These are phyloP conservation scores for Rotaria macrura DNA, from an alignment of 2,888 invertebrate species.

Conservation along the genomic window DNA sequence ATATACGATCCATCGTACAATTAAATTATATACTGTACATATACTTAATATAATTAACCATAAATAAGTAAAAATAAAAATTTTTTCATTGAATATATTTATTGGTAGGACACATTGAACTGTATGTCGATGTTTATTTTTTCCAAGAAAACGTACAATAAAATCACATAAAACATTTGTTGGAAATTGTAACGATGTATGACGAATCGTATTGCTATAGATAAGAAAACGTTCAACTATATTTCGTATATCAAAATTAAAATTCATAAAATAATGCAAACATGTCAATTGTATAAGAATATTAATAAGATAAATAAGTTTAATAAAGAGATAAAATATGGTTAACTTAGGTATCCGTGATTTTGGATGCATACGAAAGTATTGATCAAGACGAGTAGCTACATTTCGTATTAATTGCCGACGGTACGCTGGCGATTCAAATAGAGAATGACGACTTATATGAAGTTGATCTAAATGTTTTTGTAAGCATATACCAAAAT, in stretches of 20 bases:
- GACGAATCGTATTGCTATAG: neutral
- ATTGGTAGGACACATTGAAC: slow-evolving; percentile 33
- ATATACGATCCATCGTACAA: neutral
- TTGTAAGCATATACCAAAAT: neutral
- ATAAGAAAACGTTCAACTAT: neutral
- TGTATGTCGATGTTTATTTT: slow-evolving; percentile 29
- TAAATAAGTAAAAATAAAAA: slow-evolving; percentile 32
- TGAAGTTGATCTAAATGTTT: neutral
- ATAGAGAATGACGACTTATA: neutral
- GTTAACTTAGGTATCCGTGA: neutral
- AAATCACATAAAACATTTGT: slow-evolving; percentile 31
- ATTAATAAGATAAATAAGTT: slow-evolving; percentile 26
- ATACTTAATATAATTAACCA: slow-evolving; percentile 26
- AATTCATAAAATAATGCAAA: slow-evolving; percentile 26
- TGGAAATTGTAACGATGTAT: slow-evolving; percentile 28
- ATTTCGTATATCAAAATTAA: slow-evolving; percentile 16
- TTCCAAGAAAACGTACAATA: slow-evolving; percentile 28
- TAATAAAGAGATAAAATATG: slow-evolving; percentile 27
- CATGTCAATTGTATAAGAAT: slow-evolving; percentile 26
- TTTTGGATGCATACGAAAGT: neutral
- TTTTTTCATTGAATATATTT: slow-evolving; percentile 33
- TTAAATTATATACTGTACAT: neutral
- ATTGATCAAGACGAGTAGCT: slow-evolving; percentile 15
- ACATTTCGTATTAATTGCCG: slow-evolving; percentile 5
- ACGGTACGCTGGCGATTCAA: neutral